phyloP scores from a whole-genome alignment of 2,888 invertebrate genomes.

The Seira ritae region DNA sequence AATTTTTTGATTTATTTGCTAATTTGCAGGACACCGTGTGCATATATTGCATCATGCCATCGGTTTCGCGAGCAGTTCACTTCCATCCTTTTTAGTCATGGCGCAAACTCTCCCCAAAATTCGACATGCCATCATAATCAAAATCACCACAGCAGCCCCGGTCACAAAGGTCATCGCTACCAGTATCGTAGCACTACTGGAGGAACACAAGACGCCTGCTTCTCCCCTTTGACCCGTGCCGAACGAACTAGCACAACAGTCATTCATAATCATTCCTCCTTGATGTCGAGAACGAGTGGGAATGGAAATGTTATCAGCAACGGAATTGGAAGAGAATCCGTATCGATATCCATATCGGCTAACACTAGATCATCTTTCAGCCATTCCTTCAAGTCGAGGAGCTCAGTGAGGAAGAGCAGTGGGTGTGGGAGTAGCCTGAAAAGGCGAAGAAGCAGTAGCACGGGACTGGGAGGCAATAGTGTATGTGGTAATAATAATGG shows the following conservation, averaged over 20 bases:
- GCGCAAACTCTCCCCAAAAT: slow-evolving; percentile 38
- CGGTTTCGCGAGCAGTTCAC: slow-evolving; percentile 72
- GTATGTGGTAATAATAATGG: not conserved
- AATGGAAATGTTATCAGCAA: not conserved
- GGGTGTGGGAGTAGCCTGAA: slow-evolving; percentile 47
- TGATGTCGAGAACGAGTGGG: slow-evolving; percentile 8
- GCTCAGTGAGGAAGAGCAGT: slow-evolving; percentile 50
- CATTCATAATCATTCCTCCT: slow-evolving; percentile 28
- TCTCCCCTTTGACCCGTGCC: slow-evolving; percentile 43
- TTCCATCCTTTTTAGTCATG: slow-evolving; percentile 54
- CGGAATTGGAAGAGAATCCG: slow-evolving; percentile 32
- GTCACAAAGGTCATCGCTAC: slow-evolving; percentile 29
- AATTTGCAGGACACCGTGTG: slow-evolving; percentile 68
- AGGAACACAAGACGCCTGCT: slow-evolving; percentile 42
- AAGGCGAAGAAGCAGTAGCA: slow-evolving; percentile 44
- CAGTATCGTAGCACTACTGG: slow-evolving; percentile 37
- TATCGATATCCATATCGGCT: slow-evolving; percentile 54
- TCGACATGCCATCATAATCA: slow-evolving; percentile 22
- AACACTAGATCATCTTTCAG: slow-evolving; percentile 59
- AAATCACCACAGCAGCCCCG: slow-evolving; percentile 7
- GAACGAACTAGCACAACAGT: slow-evolving; percentile 41
- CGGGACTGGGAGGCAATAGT: slow-evolving; percentile 11
- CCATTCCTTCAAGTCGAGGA: slow-evolving; percentile 50
- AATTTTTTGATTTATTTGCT: not conserved
- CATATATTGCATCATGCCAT: slow-evolving; percentile 73